Evolutionary conservation across 2,113 vertebrate species (phyloP).

Genomic region (Eurystomus gularis): DNA sequence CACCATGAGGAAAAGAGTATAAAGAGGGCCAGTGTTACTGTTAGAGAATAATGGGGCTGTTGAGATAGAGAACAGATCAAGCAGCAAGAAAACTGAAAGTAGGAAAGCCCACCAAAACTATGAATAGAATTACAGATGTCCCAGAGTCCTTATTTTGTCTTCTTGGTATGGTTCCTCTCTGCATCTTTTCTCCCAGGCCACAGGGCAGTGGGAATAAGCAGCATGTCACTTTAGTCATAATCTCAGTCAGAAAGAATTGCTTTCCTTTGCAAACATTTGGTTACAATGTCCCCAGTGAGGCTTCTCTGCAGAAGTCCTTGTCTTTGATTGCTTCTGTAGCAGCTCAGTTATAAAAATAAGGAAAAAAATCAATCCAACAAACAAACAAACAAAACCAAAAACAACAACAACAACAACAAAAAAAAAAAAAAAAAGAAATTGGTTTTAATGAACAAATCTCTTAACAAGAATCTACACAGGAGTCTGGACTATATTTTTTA

Average conservation of each 20-base stretch:
- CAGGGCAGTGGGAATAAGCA: neutral
- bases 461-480: neutral
- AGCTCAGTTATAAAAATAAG: neutral
- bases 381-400: too few species aligned
- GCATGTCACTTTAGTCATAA: neutral
- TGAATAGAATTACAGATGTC: neutral
- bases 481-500: neutral
- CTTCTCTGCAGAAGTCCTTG: neutral
- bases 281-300: neutral
- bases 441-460: neutral
- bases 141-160: neutral
- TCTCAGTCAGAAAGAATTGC: neutral
- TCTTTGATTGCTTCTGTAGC: neutral
- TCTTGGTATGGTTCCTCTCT: neutral
- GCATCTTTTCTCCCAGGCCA: neutral
- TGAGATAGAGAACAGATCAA: neutral
- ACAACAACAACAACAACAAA: too few species aligned
- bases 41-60: neutral
- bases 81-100: neutral
- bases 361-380: too few species aligned
- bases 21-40: neutral
- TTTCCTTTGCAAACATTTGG: slow-evolving; percentile 25
- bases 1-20: neutral
- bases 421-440: fast-evolving
- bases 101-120: neutral